Percentiles rank a stretch among this genome's conserved stretches.
Conservation (phyloP, 2,797 vertebrate species). For the Molothrus ater region DNA sequence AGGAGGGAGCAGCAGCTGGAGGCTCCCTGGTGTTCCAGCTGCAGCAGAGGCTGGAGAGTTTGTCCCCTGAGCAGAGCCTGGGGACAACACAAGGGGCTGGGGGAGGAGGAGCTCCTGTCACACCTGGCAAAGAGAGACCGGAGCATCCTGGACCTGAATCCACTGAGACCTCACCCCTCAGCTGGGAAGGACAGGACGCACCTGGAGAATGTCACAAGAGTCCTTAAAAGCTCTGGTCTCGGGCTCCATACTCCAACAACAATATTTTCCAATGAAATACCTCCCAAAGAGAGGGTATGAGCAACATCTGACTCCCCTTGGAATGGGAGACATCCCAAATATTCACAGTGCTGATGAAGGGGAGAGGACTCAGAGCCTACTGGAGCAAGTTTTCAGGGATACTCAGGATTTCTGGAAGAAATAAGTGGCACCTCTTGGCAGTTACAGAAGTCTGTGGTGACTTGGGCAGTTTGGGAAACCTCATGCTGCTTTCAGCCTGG, state of each 20-base stretch:
- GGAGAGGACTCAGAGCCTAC: background rate
- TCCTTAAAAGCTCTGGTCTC: background rate
- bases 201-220: accelerated
- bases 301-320: background rate
- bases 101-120: background rate
- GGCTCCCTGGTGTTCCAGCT: background rate
- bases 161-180: background rate
- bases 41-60: background rate
- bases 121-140: background rate
- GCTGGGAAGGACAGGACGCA: background rate
- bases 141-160: background rate
- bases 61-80: background rate
- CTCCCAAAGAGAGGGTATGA: background rate
- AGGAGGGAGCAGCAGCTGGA: background rate
- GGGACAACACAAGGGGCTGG: accelerated
- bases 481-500: background rate
- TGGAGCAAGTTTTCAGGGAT: background rate
- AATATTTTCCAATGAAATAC: background rate
- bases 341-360: background rate
- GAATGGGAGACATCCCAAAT: background rate
- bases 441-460: background rate
- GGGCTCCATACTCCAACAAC: accelerated
- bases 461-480: background rate
- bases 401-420: background rate
- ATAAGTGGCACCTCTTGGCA: accelerated